Evolutionary conservation across 2,888 invertebrate genomes (phyloP).

Genomic region (Acronicta alni): DNA sequence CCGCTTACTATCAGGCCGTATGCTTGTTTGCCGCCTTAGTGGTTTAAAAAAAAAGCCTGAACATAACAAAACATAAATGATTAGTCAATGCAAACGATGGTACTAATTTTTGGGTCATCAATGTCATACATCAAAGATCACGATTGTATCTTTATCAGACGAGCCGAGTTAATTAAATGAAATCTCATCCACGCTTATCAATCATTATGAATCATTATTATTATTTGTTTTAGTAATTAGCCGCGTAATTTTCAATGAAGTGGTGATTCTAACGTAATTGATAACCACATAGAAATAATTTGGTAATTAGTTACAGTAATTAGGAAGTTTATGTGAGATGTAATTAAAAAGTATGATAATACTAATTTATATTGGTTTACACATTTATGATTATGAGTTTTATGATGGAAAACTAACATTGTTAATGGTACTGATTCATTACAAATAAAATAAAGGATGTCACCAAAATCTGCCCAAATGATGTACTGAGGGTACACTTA

Average conservation of each 20-base stretch:
- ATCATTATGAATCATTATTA: slow-evolving; percentile 46
- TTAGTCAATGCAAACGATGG: background rate
- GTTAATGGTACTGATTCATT: background rate
- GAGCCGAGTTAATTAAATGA: slow-evolving; percentile 26
- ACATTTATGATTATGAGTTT: slow-evolving; percentile 2
- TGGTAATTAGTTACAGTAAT: slow-evolving; percentile 30
- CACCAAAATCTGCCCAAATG: no score
- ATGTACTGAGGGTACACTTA: no score
- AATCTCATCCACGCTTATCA: slow-evolving; percentile 36
- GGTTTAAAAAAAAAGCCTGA: no score
- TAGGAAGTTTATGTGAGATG: slow-evolving; percentile 24
- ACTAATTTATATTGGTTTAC: background rate
- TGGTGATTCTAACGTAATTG: slow-evolving; percentile 31
- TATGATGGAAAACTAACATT: background rate
- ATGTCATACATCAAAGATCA: slow-evolving; percentile 21
- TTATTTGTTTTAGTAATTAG: slow-evolving; percentile 44
- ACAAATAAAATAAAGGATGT: no score
- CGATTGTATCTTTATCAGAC: slow-evolving; percentile 24
- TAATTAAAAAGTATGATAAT: slow-evolving; percentile 17
- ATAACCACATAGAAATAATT: slow-evolving; percentile 43
- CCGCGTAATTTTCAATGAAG: slow-evolving; percentile 18
- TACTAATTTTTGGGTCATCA: slow-evolving; percentile 1
- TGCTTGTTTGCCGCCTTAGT: no score
- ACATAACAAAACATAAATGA: background rate
- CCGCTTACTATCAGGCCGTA: no score